Conservation (phyloP, 2,888 invertebrate species). For the Euclidia mi region DNA sequence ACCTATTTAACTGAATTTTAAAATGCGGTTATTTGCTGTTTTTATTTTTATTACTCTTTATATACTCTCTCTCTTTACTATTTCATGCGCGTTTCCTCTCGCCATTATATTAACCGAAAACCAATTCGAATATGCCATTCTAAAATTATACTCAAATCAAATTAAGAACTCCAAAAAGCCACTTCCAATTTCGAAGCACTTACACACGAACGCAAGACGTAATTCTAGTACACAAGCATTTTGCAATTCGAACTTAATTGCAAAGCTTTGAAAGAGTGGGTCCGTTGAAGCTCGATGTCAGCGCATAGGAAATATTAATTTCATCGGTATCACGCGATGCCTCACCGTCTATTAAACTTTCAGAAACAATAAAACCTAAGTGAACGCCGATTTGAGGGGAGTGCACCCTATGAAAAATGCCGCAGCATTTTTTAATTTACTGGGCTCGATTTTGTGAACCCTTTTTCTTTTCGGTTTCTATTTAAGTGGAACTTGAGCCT, state of each 20-base stretch:
- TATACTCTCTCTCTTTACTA: no score
- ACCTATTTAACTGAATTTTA: no score
- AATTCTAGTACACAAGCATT: conserved; percentile 35
- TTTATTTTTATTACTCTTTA: no score
- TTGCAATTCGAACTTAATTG: conserved; percentile 44
- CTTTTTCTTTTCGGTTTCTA: background rate
- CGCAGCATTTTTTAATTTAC: conserved; percentile 3
- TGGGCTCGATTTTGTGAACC: background rate
- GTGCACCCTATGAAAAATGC: conserved; percentile 4
- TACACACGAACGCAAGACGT: conserved; percentile 21
- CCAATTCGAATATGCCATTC: no score
- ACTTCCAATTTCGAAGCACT: background rate
- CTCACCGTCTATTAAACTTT: conserved; percentile 47
- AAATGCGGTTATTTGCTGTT: no score
- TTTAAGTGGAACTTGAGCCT: no score
- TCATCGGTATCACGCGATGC: conserved; percentile 43
- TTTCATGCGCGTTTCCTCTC: no score
- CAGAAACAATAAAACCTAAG: conserved; percentile 29
- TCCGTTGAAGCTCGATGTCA: conserved; percentile 33
- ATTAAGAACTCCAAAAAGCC: background rate
- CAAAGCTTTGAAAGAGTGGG: conserved; percentile 38
- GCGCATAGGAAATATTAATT: conserved; percentile 53
- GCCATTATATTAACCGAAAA: no score
- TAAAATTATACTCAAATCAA: no score
- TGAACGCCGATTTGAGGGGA: conserved; percentile 20